Conservation (phyloP, 2,888 invertebrate species). For the Colostygia pectinataria region DNA sequence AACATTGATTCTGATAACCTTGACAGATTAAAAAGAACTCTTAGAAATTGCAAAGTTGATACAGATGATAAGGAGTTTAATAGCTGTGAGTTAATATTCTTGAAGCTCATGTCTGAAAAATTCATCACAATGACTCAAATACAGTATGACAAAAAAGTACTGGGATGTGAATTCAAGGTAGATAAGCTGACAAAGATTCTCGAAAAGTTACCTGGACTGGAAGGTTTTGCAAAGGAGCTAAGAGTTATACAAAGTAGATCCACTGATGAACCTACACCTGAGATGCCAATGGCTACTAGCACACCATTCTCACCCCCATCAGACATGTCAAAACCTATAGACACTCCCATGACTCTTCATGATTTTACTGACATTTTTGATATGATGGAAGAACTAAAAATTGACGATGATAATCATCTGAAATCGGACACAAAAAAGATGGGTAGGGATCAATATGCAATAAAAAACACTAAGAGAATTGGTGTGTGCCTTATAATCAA, state of each 20-base stretch:
- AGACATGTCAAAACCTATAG: constrained; percentile 19
- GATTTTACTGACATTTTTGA: constrained; percentile 51
- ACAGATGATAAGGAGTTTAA: constrained; percentile 58
- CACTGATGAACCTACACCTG: constrained; percentile 35
- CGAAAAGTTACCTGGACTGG: constrained; percentile 53
- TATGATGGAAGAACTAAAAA: constrained; percentile 45
- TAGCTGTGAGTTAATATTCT: constrained; percentile 62
- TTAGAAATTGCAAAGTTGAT: constrained; percentile 57
- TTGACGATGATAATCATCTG: constrained; percentile 42
- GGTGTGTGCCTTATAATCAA: constrained; percentile 73
- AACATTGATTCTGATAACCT: constrained; percentile 54
- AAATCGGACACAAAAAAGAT: constrained; percentile 55
- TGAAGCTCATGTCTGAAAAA: constrained; percentile 66
- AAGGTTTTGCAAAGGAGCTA: constrained; percentile 49
- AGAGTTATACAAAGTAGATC: constrained; percentile 48
- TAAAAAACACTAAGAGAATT: constrained; percentile 58
- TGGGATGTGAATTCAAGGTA: constrained; percentile 41
- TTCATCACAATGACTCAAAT: constrained; percentile 53
- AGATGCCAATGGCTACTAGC: constrained; percentile 28
- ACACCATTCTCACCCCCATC: constrained; percentile 25
- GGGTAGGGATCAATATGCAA: constrained; percentile 52
- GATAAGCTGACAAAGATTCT: constrained; percentile 59
- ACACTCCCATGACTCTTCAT: constrained; percentile 22
- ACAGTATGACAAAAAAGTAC: constrained; percentile 37
- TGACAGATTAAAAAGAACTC: constrained; percentile 56